phyloP scores from a whole-genome alignment of 2,797 vertebrate species.

The Amblyraja radiata region DNA sequence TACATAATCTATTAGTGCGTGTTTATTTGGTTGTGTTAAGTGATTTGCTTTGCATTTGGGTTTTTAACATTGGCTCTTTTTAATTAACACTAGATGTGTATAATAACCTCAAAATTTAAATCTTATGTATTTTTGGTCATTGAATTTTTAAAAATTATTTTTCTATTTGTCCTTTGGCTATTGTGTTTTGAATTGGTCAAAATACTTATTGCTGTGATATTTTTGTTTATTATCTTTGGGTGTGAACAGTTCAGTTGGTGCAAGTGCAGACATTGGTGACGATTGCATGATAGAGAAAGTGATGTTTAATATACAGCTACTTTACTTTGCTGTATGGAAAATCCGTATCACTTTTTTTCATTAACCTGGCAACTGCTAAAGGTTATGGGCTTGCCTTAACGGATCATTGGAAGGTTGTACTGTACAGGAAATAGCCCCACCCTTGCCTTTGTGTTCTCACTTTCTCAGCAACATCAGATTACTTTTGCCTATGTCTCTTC shows the following conservation, averaged over 20 bases:
- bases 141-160: background rate
- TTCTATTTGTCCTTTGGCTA: background rate
- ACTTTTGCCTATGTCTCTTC: background rate
- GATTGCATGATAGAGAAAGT: background rate
- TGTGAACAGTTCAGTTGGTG: background rate
- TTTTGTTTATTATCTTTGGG: constrained; percentile 27
- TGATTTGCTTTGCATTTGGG: background rate
- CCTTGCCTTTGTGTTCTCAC: constrained; percentile 22
- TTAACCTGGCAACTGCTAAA: background rate
- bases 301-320: background rate
- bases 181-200: background rate
- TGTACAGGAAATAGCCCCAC: constrained; percentile 26
- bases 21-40: background rate
- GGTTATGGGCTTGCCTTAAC: background rate
- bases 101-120: background rate
- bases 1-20: background rate
- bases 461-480: background rate
- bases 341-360: background rate
- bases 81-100: background rate
- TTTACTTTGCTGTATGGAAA: background rate
- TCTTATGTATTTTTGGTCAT: background rate
- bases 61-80: background rate
- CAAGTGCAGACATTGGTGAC: background rate
- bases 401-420: background rate
- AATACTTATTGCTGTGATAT: background rate